Base-by-base conservation (phyloP, 2,888 invertebrate genomes). In the Pyrocoelia pectoralis region DNA sequence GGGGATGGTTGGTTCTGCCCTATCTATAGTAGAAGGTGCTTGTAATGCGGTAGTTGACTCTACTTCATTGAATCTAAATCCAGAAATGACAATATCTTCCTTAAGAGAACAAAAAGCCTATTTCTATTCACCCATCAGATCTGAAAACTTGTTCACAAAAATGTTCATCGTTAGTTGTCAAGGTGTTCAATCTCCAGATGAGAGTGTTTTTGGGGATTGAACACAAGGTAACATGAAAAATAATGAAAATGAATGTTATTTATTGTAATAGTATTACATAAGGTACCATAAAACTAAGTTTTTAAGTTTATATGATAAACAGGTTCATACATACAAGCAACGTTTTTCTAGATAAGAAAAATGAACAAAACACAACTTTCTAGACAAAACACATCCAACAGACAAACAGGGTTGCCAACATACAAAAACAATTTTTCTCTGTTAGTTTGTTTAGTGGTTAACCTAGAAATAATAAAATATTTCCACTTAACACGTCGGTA, bases 211-310 rank as follows among this genome's bases (percentile, higher is more conserved):
- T n/a, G n/a, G n/a, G n/a, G n/a, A n/a, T n/a, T n/a, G n/a, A n/a
- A n/a, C n/a, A n/a, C 38, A 38, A 38, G 38, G 38, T 38, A 38
- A 38, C 38, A 38, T 38, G 38, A 38, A 38, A 38, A 38, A 38
- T 38, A 38, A 38, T n/a, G 38, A 38, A 38, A 9, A 38, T 38
- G 10, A 38, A 38, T 38, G 3, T 38, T 38, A 38, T 38, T 38
- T 38, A 38, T 38, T 38, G 38, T 38, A 38, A 38, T 38, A 38
- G 38, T 38, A 38, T 38, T 38, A 38, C 10, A 38, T 38, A 38
- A 5, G 38, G 38, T 38, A 38, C n/a, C 38, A 38, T 38, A 38
- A 9, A 38, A 9, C 10, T 38, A 38, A 38, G 38, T 38, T 12
- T 38, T 38, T 38, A 38, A 38, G 38, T 38, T 38, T 38, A 38